Percentiles rank a stretch among this genome's conserved stretches.
Conservation (phyloP, 2,888 invertebrate species). For the Synanthedon myopaeformis region DNA sequence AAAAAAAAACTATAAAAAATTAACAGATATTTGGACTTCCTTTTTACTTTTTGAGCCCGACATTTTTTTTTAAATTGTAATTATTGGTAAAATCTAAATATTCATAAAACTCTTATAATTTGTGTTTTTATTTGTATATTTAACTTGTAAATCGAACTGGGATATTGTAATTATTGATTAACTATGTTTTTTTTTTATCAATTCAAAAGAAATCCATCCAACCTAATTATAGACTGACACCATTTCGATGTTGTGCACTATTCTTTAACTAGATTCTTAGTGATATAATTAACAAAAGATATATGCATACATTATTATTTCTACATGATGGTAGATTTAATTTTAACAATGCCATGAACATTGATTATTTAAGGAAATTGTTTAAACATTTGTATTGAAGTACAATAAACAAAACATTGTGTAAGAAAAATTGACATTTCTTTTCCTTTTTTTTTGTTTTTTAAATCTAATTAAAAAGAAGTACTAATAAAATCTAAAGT, state of each 20-base stretch:
- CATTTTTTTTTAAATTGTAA: neutral
- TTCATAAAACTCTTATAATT: neutral
- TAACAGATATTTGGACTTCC: too few species aligned
- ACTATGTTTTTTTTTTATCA: conserved; percentile 25
- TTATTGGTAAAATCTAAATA: neutral
- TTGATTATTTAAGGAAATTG: conserved; percentile 46
- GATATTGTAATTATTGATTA: conserved; percentile 10
- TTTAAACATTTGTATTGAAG: conserved; percentile 33
- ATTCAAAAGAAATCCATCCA: conserved; percentile 57
- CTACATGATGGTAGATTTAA: conserved; percentile 21
- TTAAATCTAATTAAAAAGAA: too few species aligned
- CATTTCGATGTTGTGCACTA: conserved; percentile 63
- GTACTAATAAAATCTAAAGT: too few species aligned
- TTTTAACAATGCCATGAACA: conserved; percentile 34
- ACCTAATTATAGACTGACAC: conserved; percentile 69
- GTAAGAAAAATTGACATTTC: too few species aligned
- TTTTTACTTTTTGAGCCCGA: too few species aligned
- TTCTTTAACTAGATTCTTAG: conserved; percentile 54
- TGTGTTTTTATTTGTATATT: neutral
- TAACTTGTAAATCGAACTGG: neutral
- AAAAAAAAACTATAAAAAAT: too few species aligned
- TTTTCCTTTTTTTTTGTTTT: too few species aligned
- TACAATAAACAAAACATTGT: conserved; percentile 27
- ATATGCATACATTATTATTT: conserved; percentile 16
- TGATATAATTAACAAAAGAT: conserved; percentile 30